Percentiles rank a stretch among this genome's conserved stretches.
Evolutionary conservation across 2,797 vertebrate genomes (phyloP).

Genomic region (Lacerta agilis): DNA sequence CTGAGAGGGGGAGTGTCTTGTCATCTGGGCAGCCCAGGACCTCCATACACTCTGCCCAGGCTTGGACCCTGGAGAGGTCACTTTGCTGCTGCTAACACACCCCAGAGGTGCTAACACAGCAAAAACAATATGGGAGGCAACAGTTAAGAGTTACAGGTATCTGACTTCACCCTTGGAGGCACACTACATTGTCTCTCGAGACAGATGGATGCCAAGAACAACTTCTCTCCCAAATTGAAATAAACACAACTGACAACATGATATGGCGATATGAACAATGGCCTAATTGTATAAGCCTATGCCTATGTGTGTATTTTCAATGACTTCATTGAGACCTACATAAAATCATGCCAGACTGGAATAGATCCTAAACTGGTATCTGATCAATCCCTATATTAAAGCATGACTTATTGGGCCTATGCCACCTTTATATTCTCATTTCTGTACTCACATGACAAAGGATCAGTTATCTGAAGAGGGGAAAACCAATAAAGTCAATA

Average conservation of each 20-base stretch:
- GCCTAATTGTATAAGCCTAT: constrained; percentile 2
- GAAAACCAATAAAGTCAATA: constrained; percentile 11
- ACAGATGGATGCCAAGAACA: no score
- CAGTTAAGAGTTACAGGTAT: no score
- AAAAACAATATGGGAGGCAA: no score
- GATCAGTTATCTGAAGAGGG: constrained; percentile 13
- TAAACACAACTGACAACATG: neutral
- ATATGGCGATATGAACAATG: neutral
- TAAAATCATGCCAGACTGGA: neutral
- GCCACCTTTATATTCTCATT: neutral
- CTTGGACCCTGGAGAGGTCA: no score
- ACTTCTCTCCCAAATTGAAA: neutral
- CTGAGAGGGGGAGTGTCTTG: no score
- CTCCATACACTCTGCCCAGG: no score
- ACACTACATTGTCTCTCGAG: no score
- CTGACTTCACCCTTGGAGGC: no score
- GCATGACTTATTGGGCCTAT: neutral
- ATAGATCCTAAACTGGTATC: neutral
- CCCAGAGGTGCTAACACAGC: no score
- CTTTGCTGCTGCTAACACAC: no score
- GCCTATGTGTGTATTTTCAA: neutral
- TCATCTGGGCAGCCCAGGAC: no score
- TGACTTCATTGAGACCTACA: constrained; percentile 9
- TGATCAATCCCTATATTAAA: neutral
- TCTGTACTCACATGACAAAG: neutral